These are phyloP conservation scores for Atrichornis clamosus DNA, from an alignment of 2,113 vertebrate species.

Conservation along the genomic window DNA sequence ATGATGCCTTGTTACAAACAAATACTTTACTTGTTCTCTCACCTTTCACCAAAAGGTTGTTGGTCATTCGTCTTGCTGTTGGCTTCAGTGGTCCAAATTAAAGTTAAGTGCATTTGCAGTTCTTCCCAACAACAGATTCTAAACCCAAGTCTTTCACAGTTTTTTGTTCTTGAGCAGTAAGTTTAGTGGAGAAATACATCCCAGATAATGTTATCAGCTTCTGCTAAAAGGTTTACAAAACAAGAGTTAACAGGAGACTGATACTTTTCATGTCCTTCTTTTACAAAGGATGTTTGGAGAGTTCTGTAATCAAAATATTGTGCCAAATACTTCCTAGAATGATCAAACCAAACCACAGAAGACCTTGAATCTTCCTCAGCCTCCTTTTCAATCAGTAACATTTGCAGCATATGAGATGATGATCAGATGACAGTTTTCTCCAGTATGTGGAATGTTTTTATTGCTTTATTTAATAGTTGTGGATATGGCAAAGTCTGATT, in stretches of 20 bases:
- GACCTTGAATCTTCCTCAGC: background rate
- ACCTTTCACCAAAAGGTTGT: background rate
- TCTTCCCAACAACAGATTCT: background rate
- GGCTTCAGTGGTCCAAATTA: background rate
- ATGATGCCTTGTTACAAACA: background rate
- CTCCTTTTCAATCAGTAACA: fast-evolving
- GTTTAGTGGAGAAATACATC: background rate
- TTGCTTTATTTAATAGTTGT: background rate
- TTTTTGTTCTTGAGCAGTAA: background rate
- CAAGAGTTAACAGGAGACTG: background rate
- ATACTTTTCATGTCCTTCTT: background rate
- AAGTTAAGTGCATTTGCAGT: background rate
- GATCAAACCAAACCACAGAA: background rate
- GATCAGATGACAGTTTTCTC: background rate
- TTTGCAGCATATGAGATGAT: background rate
- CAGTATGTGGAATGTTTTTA: background rate
- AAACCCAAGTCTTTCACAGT: background rate
- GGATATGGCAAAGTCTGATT: background rate
- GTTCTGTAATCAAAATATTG: background rate
- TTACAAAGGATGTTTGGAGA: background rate
- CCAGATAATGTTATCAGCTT: background rate
- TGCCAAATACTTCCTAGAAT: slow-evolving; percentile 34
- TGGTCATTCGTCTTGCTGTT: background rate
- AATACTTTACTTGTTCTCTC: background rate
- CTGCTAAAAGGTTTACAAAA: background rate